These are phyloP conservation scores for Oncorhynchus kisutch DNA, from an alignment of 2,113 vertebrate species.

Conservation along the genomic window DNA sequence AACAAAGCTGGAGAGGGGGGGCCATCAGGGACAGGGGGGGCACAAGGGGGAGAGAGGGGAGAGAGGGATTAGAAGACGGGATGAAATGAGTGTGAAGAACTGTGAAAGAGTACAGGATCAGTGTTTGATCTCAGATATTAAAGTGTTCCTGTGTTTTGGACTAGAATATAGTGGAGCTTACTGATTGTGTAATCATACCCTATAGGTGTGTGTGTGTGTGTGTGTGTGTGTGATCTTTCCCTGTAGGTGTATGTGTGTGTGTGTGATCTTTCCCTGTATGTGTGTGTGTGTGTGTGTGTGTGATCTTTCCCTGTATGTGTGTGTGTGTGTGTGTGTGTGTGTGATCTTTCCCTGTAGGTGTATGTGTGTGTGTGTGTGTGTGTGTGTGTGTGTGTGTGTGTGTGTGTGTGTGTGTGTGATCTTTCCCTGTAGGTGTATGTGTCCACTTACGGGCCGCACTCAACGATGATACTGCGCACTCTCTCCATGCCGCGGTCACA, in stretches of 20 bases:
- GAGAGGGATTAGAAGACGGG: constrained; percentile 31
- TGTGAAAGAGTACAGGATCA: not conserved
- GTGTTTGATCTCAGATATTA: not conserved
- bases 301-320: not conserved
- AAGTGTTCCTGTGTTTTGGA: not conserved
- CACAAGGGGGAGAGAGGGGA: constrained; percentile 18
- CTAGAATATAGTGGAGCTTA: not conserved
- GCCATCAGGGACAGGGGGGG: constrained; percentile 29
- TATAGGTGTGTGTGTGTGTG: not conserved
- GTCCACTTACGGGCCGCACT: constrained; percentile 89
- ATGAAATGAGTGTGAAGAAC: not conserved
- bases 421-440: not conserved
- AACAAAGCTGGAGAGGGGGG: constrained; percentile 81
- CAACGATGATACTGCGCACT: constrained; percentile 88
- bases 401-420: not conserved
- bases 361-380: constrained; percentile 8
- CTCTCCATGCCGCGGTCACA: constrained; percentile 84
- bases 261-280: not conserved
- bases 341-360: not conserved
- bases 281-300: not conserved
- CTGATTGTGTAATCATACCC: not conserved
- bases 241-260: not conserved
- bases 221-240: not conserved
- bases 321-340: constrained; percentile 1
- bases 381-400: not conserved